Conservation (phyloP, 2,888 invertebrate species). For the Eucera pruinosa region DNA sequence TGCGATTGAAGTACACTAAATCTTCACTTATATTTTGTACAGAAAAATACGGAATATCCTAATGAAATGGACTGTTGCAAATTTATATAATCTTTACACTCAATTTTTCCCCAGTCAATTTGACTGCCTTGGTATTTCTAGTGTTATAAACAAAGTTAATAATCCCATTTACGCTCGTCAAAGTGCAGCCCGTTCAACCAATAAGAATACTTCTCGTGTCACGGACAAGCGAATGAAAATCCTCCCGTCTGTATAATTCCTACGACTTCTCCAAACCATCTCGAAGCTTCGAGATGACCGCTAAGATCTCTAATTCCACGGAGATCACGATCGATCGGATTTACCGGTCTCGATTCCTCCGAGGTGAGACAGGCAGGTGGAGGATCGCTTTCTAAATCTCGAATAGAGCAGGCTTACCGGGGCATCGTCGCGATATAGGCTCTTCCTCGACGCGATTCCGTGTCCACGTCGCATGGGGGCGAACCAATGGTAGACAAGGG, state of each 20-base stretch:
- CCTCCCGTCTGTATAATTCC: background rate
- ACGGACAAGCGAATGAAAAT: too few relatives aligned
- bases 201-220: too few relatives aligned
- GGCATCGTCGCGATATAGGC: constrained; percentile 21
- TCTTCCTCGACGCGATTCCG: constrained; percentile 8
- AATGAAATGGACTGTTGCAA: too few relatives aligned
- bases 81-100: too few relatives aligned
- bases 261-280: constrained; percentile 1
- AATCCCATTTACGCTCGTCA: too few relatives aligned
- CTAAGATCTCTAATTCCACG: constrained; percentile 35
- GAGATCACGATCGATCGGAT: constrained; percentile 52
- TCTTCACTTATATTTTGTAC: too few relatives aligned
- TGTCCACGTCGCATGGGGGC: constrained; percentile 15
- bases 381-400: constrained; percentile 56
- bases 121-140: too few relatives aligned
- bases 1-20: too few relatives aligned
- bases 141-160: too few relatives aligned
- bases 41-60: too few relatives aligned
- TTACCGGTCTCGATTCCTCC: constrained; percentile 29
- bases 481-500: constrained; percentile 6
- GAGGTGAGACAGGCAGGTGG: constrained; percentile 18
- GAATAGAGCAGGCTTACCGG: constrained; percentile 33
- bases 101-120: too few relatives aligned
- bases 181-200: too few relatives aligned
- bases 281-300: background rate